These are phyloP conservation scores for Lasioglossum villosulum DNA, from an alignment of 2,888 invertebrate species.

Conservation along the genomic window DNA sequence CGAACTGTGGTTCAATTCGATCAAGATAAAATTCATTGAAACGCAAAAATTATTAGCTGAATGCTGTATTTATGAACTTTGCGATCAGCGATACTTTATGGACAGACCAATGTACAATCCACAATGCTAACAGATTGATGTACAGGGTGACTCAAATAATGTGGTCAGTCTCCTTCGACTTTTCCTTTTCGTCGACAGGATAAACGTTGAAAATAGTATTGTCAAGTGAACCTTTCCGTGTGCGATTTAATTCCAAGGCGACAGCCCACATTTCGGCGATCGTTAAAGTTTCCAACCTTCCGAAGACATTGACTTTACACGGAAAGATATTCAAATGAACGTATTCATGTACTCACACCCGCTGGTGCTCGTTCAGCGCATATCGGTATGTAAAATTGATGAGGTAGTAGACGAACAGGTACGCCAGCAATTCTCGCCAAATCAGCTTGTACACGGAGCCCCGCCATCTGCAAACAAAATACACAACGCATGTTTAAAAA, in stretches of 20 bases:
- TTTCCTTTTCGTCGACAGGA: background rate
- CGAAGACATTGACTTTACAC: background rate
- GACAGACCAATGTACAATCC: background rate
- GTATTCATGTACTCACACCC: constrained; percentile 87
- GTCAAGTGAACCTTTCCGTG: background rate
- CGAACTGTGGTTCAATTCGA: background rate
- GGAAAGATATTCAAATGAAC: constrained; percentile 48
- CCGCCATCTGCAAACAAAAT: constrained; percentile 91
- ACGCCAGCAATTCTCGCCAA: constrained; percentile 96
- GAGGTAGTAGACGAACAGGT: constrained; percentile 93
- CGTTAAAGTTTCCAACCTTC: constrained; percentile 22
- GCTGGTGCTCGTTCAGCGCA: constrained; percentile 91
- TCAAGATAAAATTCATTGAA: background rate
- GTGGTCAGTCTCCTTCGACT: background rate
- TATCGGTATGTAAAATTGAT: constrained; percentile 95
- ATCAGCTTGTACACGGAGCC: constrained; percentile 98
- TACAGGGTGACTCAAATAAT: background rate
- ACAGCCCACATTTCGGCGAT: constrained; percentile 6
- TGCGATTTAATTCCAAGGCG: constrained; percentile 30
- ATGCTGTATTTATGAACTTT: background rate
- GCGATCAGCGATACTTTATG: background rate
- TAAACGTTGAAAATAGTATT: background rate
- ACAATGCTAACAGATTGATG: no score
- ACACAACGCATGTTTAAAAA: constrained; percentile 29
- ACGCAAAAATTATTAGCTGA: background rate